Evolutionary conservation across 2,797 vertebrate genomes (phyloP), one percentile per base, ranked within the genome.

Genomic region (Lepus townsendii): DNA sequence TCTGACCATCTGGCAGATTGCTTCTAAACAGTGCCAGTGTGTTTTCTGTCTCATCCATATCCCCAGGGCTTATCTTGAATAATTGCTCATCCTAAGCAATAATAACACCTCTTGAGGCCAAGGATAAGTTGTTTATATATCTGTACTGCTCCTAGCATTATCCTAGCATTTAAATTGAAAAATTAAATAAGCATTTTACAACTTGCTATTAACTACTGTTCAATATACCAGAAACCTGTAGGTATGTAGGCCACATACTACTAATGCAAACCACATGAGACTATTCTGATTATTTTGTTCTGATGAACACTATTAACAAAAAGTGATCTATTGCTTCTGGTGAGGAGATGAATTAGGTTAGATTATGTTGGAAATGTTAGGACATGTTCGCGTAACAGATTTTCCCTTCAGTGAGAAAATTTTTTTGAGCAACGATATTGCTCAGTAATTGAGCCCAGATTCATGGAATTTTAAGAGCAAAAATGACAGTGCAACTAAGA

Each of bases 111-210:
- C 94, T 86, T 71, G 72, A 92, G 88, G 92, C 95, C 73, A 92
- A 90, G 83, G 97, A 60, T 2, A 93, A 82, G 71, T 96, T 95
- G 62, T 96, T 95, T 93, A 82, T 96, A 52, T 95, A 86, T 88
- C 75, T 96, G 30, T 68, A 73, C n/a, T 91, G 88, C 95, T 83
- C 69, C 47, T 22, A 87, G 94, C 90, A 76, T 84, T 94, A 95
- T 92, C 72, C 54, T 83, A 77, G 79, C 79, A 94, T 82, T 97
- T 89, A 92, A 96, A 96, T 82, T 93, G 94, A 96, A 94, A 96
- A 97, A 92, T 90, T 96, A 96, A 97, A 94, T 96, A 97, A 95
- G 30, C 78, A 82, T 96, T 96, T 68, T 84, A 84, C 32, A 83
- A 32, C 20, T 88, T 54, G 11, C 73, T 95, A 38, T 95, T 96